Percentiles rank a stretch among this genome's conserved stretches.
Conservation (phyloP, 2,888 invertebrate species). For the Onchidella celtica region DNA sequence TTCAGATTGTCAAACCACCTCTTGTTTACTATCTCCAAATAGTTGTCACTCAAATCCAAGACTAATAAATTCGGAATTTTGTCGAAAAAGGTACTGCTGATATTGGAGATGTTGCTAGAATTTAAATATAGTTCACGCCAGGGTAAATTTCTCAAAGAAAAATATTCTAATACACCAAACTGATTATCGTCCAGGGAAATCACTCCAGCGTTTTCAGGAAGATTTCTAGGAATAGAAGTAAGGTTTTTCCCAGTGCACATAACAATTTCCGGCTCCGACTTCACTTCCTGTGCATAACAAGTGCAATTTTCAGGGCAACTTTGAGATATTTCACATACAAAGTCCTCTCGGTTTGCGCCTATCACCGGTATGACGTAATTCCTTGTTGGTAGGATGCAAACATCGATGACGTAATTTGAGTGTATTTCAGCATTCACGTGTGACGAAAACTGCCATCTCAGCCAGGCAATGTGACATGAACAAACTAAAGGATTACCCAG, state of each 20-base stretch:
- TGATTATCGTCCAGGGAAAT: slow-evolving; percentile 43
- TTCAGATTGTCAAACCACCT: not conserved
- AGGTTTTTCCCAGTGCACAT: slow-evolving; percentile 34
- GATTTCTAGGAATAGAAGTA: slow-evolving; percentile 4
- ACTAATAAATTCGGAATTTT: not conserved
- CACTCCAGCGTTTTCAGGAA: slow-evolving; percentile 15
- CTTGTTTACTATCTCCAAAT: not conserved
- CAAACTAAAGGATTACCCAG: not conserved
- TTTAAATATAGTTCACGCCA: slow-evolving; percentile 46
- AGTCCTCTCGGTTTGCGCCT: slow-evolving; percentile 9
- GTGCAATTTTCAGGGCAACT: slow-evolving; percentile 39
- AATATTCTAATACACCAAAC: not conserved
- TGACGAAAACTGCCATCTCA: not conserved
- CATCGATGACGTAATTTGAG: not conserved
- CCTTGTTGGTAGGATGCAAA: not conserved
- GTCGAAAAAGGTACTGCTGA: not conserved
- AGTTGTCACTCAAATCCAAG: slow-evolving; percentile 43
- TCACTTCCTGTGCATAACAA: slow-evolving; percentile 41
- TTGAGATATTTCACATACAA: slow-evolving; percentile 22
- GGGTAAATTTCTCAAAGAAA: not conserved
- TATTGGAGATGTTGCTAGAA: slow-evolving; percentile 18
- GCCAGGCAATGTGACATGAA: not conserved
- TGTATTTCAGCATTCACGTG: not conserved
- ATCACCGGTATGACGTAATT: not conserved
- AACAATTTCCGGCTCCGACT: slow-evolving; percentile 19